Conservation (phyloP, 2,113 vertebrate genomes). For the Plectropomus leopardus region DNA sequence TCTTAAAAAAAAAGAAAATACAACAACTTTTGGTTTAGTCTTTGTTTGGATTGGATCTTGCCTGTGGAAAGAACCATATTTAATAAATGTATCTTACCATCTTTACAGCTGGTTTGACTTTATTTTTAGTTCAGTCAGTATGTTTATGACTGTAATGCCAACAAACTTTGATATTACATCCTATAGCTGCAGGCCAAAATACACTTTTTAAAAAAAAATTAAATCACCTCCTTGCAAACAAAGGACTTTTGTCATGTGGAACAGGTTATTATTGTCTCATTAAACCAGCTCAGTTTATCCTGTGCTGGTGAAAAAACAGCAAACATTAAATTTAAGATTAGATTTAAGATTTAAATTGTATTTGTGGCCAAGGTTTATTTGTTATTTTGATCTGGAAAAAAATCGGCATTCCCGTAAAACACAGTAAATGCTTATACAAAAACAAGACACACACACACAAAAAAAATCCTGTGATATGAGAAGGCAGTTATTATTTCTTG, state of each 20-base stretch:
- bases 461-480: no score
- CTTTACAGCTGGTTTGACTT: conserved; percentile 36
- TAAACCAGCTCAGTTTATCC: not conserved
- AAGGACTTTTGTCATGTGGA: not conserved
- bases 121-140: not conserved
- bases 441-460: no score
- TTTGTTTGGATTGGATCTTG: conserved; percentile 50
- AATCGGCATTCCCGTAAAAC: not conserved
- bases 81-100: conserved; percentile 72
- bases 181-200: not conserved
- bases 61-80: conserved; percentile 67
- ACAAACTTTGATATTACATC: not conserved
- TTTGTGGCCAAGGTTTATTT: not conserved
- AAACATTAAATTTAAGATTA: no score
- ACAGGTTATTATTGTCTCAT: not conserved
- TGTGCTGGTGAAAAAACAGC: not conserved
- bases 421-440: not conserved
- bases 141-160: not conserved
- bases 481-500: not conserved
- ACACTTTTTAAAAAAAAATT: no score
- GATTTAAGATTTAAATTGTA: not conserved
- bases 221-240: not conserved
- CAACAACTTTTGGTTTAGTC: conserved; percentile 26
- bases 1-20: conserved; percentile 2
- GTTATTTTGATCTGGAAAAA: not conserved